A percentile compares a stretch with the other conserved stretches of the same genome.
Evolutionary conservation across 2,797 vertebrate species (phyloP).

Genomic region (Scolopax rusticola): DNA sequence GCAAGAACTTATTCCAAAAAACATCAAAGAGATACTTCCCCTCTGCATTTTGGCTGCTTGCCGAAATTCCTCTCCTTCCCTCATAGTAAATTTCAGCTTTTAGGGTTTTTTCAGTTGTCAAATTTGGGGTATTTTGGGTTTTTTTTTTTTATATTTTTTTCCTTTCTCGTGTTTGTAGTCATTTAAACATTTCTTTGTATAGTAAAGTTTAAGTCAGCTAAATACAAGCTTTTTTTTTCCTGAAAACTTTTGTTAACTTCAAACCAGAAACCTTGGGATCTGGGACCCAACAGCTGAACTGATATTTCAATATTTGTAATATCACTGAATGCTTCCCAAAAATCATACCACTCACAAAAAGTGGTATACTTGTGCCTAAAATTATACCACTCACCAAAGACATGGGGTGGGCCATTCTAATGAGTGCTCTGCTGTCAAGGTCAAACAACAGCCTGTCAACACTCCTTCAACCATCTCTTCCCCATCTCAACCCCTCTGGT

Average conservation of each 20-base stretch:
- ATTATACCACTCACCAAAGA: not conserved
- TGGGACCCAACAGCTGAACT: not conserved
- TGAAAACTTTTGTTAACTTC: not conserved
- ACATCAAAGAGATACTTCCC: not conserved
- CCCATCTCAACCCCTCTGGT: not conserved
- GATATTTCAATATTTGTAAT: not conserved
- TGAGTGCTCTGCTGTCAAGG: not conserved
- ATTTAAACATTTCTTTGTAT: not conserved
- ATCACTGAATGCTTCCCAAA: not conserved
- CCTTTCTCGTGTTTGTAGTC: accelerated
- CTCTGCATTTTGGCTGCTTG: not conserved
- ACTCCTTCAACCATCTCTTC: not conserved
- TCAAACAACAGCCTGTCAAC: not conserved
- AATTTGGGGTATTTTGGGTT: not conserved
- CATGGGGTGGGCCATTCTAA: not conserved
- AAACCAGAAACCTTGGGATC: not conserved
- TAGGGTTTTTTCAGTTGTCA: not conserved
- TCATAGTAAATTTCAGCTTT: not conserved
- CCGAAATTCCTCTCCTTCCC: not conserved
- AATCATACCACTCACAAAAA: not conserved
- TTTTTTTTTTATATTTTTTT: not conserved
- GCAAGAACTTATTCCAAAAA: not conserved
- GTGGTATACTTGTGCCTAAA: not conserved
- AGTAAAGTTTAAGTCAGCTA: not conserved
- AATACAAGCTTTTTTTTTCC: not conserved